These are phyloP conservation scores for Acanthurus tractus DNA, from an alignment of 2,797 vertebrate species.

Conservation along the genomic window DNA sequence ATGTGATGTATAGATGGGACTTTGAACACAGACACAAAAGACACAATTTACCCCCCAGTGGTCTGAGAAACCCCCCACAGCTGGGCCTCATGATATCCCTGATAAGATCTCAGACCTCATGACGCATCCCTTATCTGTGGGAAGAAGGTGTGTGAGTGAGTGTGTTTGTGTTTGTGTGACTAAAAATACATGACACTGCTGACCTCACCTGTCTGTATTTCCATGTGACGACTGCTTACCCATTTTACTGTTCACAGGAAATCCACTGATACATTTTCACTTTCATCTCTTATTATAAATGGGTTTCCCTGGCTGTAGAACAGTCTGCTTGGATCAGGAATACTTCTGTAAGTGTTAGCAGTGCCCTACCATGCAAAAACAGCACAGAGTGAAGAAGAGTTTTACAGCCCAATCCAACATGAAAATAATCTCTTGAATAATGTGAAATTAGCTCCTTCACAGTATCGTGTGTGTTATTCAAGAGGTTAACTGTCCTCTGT, in stretches of 20 bases:
- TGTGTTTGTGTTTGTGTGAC: not conserved
- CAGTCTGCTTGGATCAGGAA: not conserved
- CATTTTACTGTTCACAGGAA: too few relatives aligned
- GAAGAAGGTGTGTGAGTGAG: conserved; percentile 5
- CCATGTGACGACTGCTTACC: too few relatives aligned
- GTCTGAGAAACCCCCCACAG: conserved; percentile 20
- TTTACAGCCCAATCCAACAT: too few relatives aligned
- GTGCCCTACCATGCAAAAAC: not conserved
- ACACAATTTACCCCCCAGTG: conserved; percentile 1
- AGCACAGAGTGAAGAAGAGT: not conserved
- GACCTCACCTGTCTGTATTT: not conserved
- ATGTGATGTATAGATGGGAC: conserved; percentile 24
- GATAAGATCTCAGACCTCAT: conserved; percentile 35
- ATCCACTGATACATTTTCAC: too few relatives aligned
- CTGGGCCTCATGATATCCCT: conserved; percentile 28
- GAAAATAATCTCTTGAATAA: not conserved
- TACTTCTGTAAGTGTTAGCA: not conserved
- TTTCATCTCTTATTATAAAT: too few relatives aligned
- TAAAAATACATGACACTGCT: not conserved
- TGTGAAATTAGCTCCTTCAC: not conserved
- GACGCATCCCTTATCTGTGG: conserved; percentile 24
- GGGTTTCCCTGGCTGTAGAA: too few relatives aligned
- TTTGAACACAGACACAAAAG: conserved; percentile 15
- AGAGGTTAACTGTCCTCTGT: too few relatives aligned
- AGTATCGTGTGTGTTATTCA: not conserved